Evolutionary conservation across 1,140 invertebrate species (phyloP).

Genomic region (Battus philenor): DNA sequence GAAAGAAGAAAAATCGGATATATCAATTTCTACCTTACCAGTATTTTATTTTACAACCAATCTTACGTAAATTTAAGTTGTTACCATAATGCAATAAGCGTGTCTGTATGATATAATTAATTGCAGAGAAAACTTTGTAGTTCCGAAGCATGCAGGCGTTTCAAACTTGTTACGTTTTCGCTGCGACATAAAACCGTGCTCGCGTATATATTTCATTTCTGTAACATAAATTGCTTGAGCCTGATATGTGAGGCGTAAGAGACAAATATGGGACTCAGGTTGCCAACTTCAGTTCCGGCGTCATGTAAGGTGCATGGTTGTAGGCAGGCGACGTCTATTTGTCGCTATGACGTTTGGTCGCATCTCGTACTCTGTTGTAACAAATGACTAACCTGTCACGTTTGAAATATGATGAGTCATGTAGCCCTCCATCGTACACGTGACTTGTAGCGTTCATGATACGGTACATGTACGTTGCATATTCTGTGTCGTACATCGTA

Average conservation of each 20-base stretch:
- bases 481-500: no score
- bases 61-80: no score
- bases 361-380: constrained; percentile 2
- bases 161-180: constrained; percentile 6
- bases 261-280: constrained; percentile 11
- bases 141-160: not conserved
- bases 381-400: constrained; percentile 5
- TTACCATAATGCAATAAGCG: no score
- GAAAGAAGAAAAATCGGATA: no score
- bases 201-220: constrained; percentile 22
- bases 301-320: not conserved
- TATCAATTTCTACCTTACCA: no score
- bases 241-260: constrained; percentile 18
- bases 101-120: no score
- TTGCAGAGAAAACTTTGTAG: no score
- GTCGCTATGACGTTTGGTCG: constrained; percentile 7
- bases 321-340: constrained; percentile 4
- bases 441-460: not conserved
- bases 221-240: constrained; percentile 19
- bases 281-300: constrained; percentile 4
- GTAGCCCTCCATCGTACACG: not conserved
- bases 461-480: no score
- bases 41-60: no score
- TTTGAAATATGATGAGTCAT: constrained; percentile 3
- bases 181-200: constrained; percentile 5